Evolutionary conservation across 2,888 invertebrate genomes (phyloP).

Genomic region (Lymantria dispar): DNA sequence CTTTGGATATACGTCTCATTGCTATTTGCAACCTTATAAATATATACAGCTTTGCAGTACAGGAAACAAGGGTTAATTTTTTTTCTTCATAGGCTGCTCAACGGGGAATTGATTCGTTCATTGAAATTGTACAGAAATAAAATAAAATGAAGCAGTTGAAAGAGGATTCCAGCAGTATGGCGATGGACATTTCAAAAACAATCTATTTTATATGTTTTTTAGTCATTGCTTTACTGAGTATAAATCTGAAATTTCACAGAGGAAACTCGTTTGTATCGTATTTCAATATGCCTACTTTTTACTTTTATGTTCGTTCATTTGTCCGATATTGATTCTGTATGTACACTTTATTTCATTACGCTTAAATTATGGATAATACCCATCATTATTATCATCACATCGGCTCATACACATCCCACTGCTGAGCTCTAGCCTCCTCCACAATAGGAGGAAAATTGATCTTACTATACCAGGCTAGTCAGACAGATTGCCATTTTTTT

Average conservation of each 20-base stretch:
- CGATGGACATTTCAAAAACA: slow-evolving; percentile 28
- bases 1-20: slow-evolving; percentile 37
- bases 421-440: no score
- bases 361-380: no score
- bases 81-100: slow-evolving; percentile 43
- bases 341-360: no score
- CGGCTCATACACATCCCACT: no score
- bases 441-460: no score
- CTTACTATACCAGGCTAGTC: no score
- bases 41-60: slow-evolving; percentile 31
- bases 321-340: no score
- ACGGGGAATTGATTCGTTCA: slow-evolving; percentile 37
- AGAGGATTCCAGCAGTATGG: slow-evolving; percentile 18
- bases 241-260: slow-evolving; percentile 22
- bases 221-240: slow-evolving; percentile 20
- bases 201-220: slow-evolving; percentile 34
- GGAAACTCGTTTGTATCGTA: neutral
- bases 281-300: neutral
- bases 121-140: slow-evolving; percentile 29
- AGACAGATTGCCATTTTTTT: no score
- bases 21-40: slow-evolving; percentile 19
- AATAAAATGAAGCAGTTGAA: slow-evolving; percentile 29
- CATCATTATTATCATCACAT: no score
- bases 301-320: no score
- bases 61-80: slow-evolving; percentile 38